Evolutionary conservation across 1,140 invertebrate species (phyloP), one percentile per base, ranked within the genome.

Genomic region (Triops cancriformis): DNA sequence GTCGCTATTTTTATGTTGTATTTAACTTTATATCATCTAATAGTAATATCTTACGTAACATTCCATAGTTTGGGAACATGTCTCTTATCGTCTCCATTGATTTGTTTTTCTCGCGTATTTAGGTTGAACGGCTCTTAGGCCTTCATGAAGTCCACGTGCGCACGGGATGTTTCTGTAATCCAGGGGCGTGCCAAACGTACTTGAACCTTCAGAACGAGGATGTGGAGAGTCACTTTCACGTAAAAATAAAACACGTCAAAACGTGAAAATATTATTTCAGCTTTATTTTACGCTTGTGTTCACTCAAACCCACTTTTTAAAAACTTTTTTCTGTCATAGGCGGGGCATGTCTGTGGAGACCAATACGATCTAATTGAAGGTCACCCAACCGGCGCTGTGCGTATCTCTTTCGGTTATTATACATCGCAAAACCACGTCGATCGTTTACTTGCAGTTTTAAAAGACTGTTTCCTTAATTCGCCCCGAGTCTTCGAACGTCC

Each of bases 161-260:
- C 80, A 96, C 94, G 2, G 96, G 97, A 0, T 98, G 96, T 84
- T 97, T 98, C 83, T 99, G 97, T 84, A 98, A 98, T 87, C 92
- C 96, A 7, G 97, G 97, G 26, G 94, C 96, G 7, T 98, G 97
- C 85, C 93, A 97, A 84, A 86, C 89, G 43, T 92, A 94, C 83
- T 86, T 98, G 28, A 84, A 87, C 3, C 84, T 96, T 10, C 88
- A 88, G 0, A 87, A 90, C 64, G 83, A 89, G 5, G 89, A 93
- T 51, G 86, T 97, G 78, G 89, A 89, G 80, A 85, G 88, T 26
- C 93, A 97, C 83, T 94, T 91, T 84, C 88, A 93, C 84, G 90
- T 91, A 84, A 78, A 77, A 80, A 37, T 23, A 26, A 6, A 26
- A 12, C n/a, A n/a, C 18, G 18, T 78, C 81, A 23, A 37, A 73